Base-by-base conservation (phyloP, 2,113 vertebrate species). In the Gavialis gangeticus region DNA sequence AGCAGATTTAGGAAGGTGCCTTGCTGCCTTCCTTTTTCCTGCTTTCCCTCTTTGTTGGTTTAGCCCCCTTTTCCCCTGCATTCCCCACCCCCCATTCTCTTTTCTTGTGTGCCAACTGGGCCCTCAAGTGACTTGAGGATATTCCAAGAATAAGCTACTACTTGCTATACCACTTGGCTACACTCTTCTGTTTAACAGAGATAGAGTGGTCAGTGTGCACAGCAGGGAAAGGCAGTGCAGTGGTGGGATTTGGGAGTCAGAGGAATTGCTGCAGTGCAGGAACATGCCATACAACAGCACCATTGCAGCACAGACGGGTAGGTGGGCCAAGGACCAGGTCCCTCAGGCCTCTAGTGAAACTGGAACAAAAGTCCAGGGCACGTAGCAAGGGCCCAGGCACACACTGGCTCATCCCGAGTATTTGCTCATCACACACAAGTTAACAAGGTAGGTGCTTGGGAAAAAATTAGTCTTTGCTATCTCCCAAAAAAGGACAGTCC, bases 381-480 rank as follows among this genome's bases (percentile, higher is more conserved):
- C 37, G 59, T 28, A 22, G 55, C 1, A 0, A 15, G 6, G 55
- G 10, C 37, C 25, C 6, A 24, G 14, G 15, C 11, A 46, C 11
- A 46, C 34, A 73, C 12, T 6, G 34, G 34, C 69, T 46, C 1
- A 24, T 37, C 34, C 69, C 24, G 34, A 13, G 3, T 73, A 25
- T 46, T 19, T 46, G 19, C 6, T 73, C 22, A 22, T 37, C 67
- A 25, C 46, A 73, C 34, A 13, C 34, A 46, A 73, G 69, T 46
- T 71, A 21, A 13, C 37, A 21, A 71, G 37, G 37, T 22, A 37
- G 14, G 19, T 9, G 9, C 46, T 46, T 46, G 46, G 46, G 46
- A 46, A 9, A 46, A 46, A 46, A 46, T 46, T 46, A 46, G 46
- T 46, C 46, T 46, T 46, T 46, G 46, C 46, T 46, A 46, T 46